A percentile compares a stretch with the other conserved stretches of the same genome.
Evolutionary conservation across 1,140 invertebrate species (phyloP).

Genomic region (Kradibia gibbosae): DNA sequence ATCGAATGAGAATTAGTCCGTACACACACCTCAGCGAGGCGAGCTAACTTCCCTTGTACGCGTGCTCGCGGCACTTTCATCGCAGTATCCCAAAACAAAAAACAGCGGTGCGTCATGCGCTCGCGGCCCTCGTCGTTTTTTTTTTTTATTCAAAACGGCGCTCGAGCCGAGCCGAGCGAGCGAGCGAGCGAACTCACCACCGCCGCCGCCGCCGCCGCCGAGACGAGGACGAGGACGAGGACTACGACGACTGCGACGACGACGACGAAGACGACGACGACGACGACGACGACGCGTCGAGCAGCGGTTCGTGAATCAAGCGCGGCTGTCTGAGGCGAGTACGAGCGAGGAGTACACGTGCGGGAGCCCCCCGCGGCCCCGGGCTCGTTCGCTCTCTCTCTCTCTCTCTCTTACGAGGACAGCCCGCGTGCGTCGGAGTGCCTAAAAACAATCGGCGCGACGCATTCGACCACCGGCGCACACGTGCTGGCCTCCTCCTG

Average conservation of each 20-base stretch:
- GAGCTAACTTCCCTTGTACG: background rate
- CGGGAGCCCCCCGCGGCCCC: too few species aligned
- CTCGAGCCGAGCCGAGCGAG: too few species aligned
- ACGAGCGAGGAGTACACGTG: background rate
- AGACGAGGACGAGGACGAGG: too few species aligned
- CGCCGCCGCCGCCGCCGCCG: too few species aligned
- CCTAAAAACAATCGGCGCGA: slow-evolving; percentile 34
- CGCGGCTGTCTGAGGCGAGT: background rate
- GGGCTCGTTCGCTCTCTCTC: too few species aligned
- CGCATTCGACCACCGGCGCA: background rate
- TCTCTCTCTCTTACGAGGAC: slow-evolving; percentile 21
- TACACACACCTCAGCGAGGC: background rate
- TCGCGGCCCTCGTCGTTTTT: slow-evolving; percentile 28
- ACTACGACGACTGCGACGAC: too few species aligned
- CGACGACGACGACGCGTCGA: background rate
- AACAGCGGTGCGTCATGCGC: slow-evolving; percentile 3
- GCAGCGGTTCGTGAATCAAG: slow-evolving; percentile 11
- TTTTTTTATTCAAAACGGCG: slow-evolving; percentile 7
- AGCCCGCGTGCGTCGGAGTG: background rate
- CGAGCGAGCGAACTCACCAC: too few species aligned
- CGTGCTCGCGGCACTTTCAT: slow-evolving; percentile 27
- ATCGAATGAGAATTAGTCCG: slow-evolving; percentile 20
- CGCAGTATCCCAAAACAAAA: slow-evolving; percentile 28
- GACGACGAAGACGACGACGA: too few species aligned
- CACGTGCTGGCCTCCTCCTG: background rate